phyloP scores from a whole-genome alignment of 2,797 vertebrate genomes.

The Remorina albescens region DNA sequence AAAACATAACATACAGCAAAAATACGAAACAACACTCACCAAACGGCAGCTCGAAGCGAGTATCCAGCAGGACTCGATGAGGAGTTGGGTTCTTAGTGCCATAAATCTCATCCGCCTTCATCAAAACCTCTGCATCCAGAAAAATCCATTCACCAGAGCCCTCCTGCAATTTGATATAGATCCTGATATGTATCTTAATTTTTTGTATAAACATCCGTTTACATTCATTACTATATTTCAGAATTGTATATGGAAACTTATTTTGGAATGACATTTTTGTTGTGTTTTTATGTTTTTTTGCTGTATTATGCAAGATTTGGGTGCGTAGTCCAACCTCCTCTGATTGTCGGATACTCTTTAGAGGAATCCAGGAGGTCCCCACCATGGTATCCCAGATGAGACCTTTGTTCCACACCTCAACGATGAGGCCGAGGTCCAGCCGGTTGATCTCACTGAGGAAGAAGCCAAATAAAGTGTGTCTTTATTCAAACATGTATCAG shows the following conservation, averaged over 20 bases:
- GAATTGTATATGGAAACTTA: too few relatives aligned
- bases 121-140: conserved; percentile 93
- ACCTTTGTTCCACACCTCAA: conserved; percentile 99
- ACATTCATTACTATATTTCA: too few relatives aligned
- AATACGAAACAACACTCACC: conserved; percentile 77
- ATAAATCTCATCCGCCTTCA: conserved; percentile 96
- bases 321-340: conserved; percentile 88
- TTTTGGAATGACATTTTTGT: neutral
- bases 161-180: conserved; percentile 84
- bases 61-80: conserved; percentile 93
- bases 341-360: conserved; percentile 92
- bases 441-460: conserved; percentile 93
- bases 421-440: conserved; percentile 94
- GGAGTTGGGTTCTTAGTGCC: conserved; percentile 96
- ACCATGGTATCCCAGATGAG: conserved; percentile 99
- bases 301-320: neutral
- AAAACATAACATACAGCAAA: neutral
- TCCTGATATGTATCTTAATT: neutral
- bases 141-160: conserved; percentile 95
- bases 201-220: too few relatives aligned
- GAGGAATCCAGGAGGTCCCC: conserved; percentile 94
- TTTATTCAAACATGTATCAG: conserved; percentile 15
- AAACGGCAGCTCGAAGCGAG: conserved; percentile 96
- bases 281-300: neutral
- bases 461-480: neutral